Evolutionary conservation across 2,888 invertebrate genomes (phyloP).

Genomic region (Hydriomena furcata): DNA sequence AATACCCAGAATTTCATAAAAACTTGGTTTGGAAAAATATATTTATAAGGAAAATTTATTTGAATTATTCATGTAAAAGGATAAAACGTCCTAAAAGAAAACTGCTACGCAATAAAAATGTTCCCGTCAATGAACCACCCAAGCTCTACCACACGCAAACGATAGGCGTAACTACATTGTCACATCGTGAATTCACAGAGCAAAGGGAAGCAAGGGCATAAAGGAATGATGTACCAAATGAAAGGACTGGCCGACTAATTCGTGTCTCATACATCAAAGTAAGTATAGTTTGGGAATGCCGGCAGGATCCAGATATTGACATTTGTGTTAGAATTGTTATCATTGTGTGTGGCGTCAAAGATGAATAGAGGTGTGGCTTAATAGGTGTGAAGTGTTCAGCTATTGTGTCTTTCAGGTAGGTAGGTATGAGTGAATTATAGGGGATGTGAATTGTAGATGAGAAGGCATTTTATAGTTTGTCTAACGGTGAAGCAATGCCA

Average conservation of each 20-base stretch:
- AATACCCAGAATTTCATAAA: no score
- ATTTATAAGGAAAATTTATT: no score
- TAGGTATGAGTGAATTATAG: conserved; percentile 53
- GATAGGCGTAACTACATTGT: conserved; percentile 77
- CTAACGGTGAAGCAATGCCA: conserved; percentile 7
- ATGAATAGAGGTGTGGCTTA: conserved; percentile 76
- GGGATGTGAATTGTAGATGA: conserved; percentile 10
- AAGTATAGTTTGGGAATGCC: conserved; percentile 64
- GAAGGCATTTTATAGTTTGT: conserved; percentile 6
- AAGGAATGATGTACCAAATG: conserved; percentile 46
- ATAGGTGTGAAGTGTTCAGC: conserved; percentile 80
- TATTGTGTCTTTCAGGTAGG: conserved; percentile 72
- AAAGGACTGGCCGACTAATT: conserved; percentile 75
- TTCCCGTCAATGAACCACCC: conserved; percentile 60
- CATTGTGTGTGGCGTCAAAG: conserved; percentile 78
- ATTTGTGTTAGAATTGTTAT: conserved; percentile 63
- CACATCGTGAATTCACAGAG: conserved; percentile 66
- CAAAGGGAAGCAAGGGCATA: conserved; percentile 52
- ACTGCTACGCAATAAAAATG: conserved; percentile 4
- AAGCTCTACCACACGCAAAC: conserved; percentile 68
- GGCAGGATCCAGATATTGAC: conserved; percentile 57
- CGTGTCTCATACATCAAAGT: conserved; percentile 78
- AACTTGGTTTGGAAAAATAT: no score
- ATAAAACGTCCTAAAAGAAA: not conserved
- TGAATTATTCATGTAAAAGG: no score